Base-by-base conservation (phyloP, 2,113 vertebrate genomes). In the Heterotilapia buettikoferi region DNA sequence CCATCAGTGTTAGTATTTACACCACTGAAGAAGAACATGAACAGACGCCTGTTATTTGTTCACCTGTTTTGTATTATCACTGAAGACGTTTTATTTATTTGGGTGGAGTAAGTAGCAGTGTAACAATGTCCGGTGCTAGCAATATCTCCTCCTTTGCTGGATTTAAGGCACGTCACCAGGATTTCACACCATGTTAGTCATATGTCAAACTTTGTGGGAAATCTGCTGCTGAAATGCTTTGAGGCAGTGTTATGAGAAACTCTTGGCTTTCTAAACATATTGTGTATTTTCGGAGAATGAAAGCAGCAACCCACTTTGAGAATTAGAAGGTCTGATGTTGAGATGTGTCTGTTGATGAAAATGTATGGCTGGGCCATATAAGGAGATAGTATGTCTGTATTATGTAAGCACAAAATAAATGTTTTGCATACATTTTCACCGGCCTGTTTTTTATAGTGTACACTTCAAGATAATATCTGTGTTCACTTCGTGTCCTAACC, bases 401-500 rank as follows among this genome's bases (percentile, higher is more conserved):
- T 91, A 40, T 92, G 90, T 86, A 93, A 95, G 95, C 94, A 95
- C 94, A 95, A 95, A 96, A 94, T 94, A 93, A 95, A 90, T 83
- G 83, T 92, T 93, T 94, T 93, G 84, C 85, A 90, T 92, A 63
- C 5, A 33, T 78, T 88, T 85, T 78, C 21, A 50, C 2, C 14
- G 19, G 83, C 80, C 31, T 87, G 50, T 36, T 86, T 92, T 82
- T 59, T 78, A 36, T 19, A 19, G 5, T 66, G 7, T 79, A 14
- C 26, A 43, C 56, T 59, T 82, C 3, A 76, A 68, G 43, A 38
- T 92, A 26, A 78, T 78, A 82, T 80, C 18, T 24, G 52, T 80
- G 10, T 85, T 63, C 81, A 82, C 84, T 85, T 24, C 33, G 7
- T 88, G 84, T 81, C 84, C 84, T 71, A 68, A 88, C 63, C 88